Percentiles rank a stretch among this genome's conserved stretches.
These are phyloP conservation scores for Amazona guildingii DNA, from an alignment of 2,113 vertebrate species.

Conservation along the genomic window DNA sequence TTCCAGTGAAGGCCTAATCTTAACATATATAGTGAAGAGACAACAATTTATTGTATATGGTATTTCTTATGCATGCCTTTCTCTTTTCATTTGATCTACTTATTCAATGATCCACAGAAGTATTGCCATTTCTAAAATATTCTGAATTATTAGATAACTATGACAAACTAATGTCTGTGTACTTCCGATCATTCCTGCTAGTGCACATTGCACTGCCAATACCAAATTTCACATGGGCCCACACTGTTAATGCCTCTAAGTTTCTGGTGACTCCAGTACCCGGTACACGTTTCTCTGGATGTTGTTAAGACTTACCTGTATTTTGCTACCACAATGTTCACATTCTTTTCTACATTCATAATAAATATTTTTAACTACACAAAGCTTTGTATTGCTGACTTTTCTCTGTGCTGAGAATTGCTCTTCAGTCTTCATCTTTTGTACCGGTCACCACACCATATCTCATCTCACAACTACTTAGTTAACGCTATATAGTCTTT, in stretches of 20 bases:
- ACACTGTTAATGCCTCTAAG: not conserved
- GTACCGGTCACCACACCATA: not conserved
- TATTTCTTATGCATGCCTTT: not conserved
- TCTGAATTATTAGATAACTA: not conserved
- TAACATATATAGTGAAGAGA: not conserved
- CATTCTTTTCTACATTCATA: not conserved
- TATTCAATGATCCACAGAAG: not conserved
- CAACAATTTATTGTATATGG: not conserved
- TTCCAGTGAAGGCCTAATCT: not conserved
- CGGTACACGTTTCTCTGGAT: not conserved
- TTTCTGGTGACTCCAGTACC: not conserved
- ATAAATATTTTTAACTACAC: not conserved
- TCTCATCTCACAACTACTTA: not conserved
- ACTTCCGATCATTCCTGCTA: not conserved
- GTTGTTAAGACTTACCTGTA: not conserved
- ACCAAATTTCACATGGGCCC: not conserved
- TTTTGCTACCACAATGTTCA: not conserved
- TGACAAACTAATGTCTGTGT: not conserved
- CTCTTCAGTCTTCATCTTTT: not conserved
- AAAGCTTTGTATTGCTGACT: not conserved
- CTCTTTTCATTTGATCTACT: not conserved
- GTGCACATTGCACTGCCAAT: not conserved
- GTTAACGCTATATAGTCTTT: not conserved
- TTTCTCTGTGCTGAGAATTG: not conserved
- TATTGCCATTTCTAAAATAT: not conserved